Evolutionary conservation across 2,888 invertebrate genomes (phyloP), one percentile per base, ranked within the genome.

Genomic region (Ceramica pisi): DNA sequence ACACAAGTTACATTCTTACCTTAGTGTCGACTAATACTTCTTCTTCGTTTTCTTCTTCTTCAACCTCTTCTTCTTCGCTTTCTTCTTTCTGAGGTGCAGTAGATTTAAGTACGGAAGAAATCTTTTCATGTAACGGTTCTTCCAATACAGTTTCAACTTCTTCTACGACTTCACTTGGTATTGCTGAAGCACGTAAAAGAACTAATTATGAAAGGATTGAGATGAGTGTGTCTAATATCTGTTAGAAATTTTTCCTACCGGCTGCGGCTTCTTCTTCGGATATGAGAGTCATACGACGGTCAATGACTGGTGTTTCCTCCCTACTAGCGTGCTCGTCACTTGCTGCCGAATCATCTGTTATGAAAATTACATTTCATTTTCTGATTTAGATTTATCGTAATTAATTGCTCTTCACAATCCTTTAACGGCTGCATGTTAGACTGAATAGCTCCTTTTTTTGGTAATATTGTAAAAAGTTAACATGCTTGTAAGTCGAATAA

Each of bases 241-340:
- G 35, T 71, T 73, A 70, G 59, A 75, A 82, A 75, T 70, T 50
- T 77, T 67, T 85, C 90, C 85, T 90, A 89, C 91, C 90, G 84
- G 87, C 65, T 64, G 78, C 73, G 16, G 86, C 67, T 55, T 87
- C 78, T 85, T 94, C 92, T 85, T 94, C 92, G 12, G 92, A 83
- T 82, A 95, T 88, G 48, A 95, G 91, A 51, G 95, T 95, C 95
- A 96, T 94, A 75, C 96, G 92, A 69, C 95, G 91, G 81, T 93
- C 93, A n/a, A 89, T 80, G 63, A 92, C 73, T 8, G 95, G 92
- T 9, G 94, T 92, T 73, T 92, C 94, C 85, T 94, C 94, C 85
- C 91, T 90, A 87, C 68, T 83, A 73, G 67, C 81, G 59, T 88
- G 89, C 69, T 92, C 94, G 68, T 91, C 92, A 63, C 75, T 87